Conservation (phyloP, 2,888 invertebrate genomes). For the Drosophila picticornis region DNA sequence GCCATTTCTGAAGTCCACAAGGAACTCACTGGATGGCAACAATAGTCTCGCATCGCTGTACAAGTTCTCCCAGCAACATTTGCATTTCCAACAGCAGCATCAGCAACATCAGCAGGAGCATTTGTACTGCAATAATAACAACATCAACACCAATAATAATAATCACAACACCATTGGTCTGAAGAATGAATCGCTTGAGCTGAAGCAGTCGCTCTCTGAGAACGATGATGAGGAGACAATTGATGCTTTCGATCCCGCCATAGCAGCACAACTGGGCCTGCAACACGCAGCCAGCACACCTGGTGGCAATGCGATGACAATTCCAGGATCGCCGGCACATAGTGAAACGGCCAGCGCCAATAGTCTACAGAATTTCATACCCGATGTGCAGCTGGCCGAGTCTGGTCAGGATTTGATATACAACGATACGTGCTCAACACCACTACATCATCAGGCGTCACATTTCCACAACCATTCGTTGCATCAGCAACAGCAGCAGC, state of each 20-base stretch:
- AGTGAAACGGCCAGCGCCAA: slow-evolving; percentile 84
- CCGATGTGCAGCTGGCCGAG: slow-evolving; percentile 81
- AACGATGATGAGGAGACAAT: slow-evolving; percentile 84
- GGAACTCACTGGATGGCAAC: slow-evolving; percentile 80
- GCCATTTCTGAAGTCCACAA: slow-evolving; percentile 84
- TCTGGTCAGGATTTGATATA: slow-evolving; percentile 66
- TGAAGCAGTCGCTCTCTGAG: slow-evolving; percentile 83
- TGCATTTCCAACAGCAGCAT: slow-evolving; percentile 48
- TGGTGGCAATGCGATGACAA: slow-evolving; percentile 21
- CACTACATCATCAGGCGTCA: slow-evolving; percentile 55
- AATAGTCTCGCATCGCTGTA: slow-evolving; percentile 69
- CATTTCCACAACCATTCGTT: slow-evolving; percentile 54
- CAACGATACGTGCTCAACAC: slow-evolving; percentile 53
- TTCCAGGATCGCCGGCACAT: slow-evolving; percentile 67
- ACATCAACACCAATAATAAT: slow-evolving; percentile 43
- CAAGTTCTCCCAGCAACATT: slow-evolving; percentile 72
- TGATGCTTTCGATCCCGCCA: slow-evolving; percentile 81
- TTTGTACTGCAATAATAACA: slow-evolving; percentile 54
- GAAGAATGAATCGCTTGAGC: slow-evolving; percentile 59
- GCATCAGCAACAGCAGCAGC: slow-evolving; percentile 48
- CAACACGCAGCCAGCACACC: slow-evolving; percentile 32
- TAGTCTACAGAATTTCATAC: slow-evolving; percentile 83
- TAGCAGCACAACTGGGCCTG: slow-evolving; percentile 65
- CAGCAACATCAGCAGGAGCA: slow-evolving; percentile 55
- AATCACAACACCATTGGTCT: slow-evolving; percentile 37